These are phyloP conservation scores for Brachionus paranguensis DNA, from an alignment of 1,140 invertebrate species.

Conservation along the genomic window DNA sequence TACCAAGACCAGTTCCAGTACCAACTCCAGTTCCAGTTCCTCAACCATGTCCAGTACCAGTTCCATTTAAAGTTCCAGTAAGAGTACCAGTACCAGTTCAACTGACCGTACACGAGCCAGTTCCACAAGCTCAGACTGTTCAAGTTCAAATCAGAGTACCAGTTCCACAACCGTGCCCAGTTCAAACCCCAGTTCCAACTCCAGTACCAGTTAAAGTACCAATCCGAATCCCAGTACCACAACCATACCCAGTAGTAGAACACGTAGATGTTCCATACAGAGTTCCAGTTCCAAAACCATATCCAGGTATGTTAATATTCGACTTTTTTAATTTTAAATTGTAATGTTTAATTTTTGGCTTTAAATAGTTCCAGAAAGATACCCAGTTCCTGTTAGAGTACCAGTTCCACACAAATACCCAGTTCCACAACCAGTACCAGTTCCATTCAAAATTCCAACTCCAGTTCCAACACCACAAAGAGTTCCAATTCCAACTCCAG, in stretches of 20 bases:
- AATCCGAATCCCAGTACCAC: not conserved
- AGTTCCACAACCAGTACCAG: not conserved
- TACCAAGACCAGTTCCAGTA: not conserved
- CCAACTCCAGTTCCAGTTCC: not conserved
- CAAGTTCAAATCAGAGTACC: not conserved
- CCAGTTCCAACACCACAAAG: not conserved
- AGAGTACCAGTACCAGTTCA: not conserved
- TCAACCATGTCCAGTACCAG: not conserved
- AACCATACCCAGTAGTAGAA: not conserved
- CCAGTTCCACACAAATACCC: slow-evolving; percentile 18
- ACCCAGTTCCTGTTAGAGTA: not conserved
- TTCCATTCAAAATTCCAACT: not conserved
- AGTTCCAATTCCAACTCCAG: not conserved
- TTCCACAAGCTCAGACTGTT: not conserved
- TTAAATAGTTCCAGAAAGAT: not conserved
- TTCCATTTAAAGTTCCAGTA: not conserved
- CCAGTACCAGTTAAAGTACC: slow-evolving; percentile 3
- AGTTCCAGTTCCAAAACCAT: slow-evolving; percentile 16
- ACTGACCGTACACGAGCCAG: not conserved
- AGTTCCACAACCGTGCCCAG: not conserved
- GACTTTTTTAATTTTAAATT: not conserved
- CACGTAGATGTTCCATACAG: not conserved
- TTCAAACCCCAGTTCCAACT: not conserved
- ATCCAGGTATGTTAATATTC: not conserved
- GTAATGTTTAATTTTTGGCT: not conserved